These are phyloP conservation scores for Chunga burmeisteri DNA, from an alignment of 2,113 vertebrate genomes.

Conservation along the genomic window DNA sequence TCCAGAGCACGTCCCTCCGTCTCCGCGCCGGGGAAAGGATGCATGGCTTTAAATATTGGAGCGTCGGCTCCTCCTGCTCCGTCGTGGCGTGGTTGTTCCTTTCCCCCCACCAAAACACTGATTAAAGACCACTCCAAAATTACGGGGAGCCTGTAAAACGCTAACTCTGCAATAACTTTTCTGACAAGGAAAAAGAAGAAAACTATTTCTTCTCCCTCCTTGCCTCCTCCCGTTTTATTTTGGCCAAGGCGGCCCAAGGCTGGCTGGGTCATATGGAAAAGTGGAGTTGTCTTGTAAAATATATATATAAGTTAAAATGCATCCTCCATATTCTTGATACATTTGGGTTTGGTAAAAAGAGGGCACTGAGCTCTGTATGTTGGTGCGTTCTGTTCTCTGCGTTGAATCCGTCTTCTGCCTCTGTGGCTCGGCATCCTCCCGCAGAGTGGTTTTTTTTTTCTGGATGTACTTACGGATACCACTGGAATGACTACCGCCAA, in stretches of 20 bases:
- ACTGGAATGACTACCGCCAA: neutral
- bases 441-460: neutral
- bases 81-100: neutral
- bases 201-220: neutral
- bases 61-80: neutral
- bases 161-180: neutral
- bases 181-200: neutral
- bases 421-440: rapidly evolving
- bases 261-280: neutral
- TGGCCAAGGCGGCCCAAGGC: neutral
- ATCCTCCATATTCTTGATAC: rapidly evolving
- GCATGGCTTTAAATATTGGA: rapidly evolving
- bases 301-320: neutral
- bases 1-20: neutral
- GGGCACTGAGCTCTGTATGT: neutral
- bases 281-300: neutral
- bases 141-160: neutral
- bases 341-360: neutral
- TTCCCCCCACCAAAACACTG: neutral
- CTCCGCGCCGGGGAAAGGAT: rapidly evolving
- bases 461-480: neutral
- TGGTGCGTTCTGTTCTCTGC: neutral
- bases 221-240: neutral
- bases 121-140: neutral
- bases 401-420: neutral